Base-by-base conservation (phyloP, 2,113 vertebrate genomes). In the Xyliphius kryptos region DNA sequence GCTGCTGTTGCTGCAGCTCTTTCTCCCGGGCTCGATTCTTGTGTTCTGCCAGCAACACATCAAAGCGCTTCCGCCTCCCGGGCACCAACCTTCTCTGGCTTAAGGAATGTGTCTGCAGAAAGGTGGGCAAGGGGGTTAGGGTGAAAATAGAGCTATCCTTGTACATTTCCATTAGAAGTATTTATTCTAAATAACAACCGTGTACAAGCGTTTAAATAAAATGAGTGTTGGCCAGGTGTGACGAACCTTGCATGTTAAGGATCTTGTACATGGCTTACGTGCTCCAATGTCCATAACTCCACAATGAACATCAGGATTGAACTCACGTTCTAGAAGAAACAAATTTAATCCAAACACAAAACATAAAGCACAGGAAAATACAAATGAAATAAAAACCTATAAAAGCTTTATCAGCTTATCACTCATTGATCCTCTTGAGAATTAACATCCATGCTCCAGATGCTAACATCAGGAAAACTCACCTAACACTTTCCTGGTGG, bases 31-130 rank as follows among this genome's bases (percentile, higher is more conserved):
- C 79, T 90, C 92, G 91, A 86, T 84, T 96, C 89, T 97, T 98
- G 91, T 98, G 96, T 90, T 99, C 96, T 0, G 93, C 94, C 85
- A 99, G 76, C 76, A 99, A 87, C 58, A 90, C 85, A 82, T 99
- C 95, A 72, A 99, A 99, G 81, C 91, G 91, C 77, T 99, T 98
- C 85, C 93, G 93, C 82, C 96, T 91, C 80, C 96, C 96, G 77
- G 89, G 89, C 82, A 99, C 96, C 59, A 93, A 93, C 86, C 96
- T 91, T 85, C 95, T 91, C 85, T 98, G 95, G 89, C 91, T 93
- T 92, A 99, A 92, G 92, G 96, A 97, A 97, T 99, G 96, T 93
- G 96, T 95, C 96, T 99, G 82, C n/a, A n/a, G n/a, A n/a, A n/a
- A n/a, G n/a, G n/a, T n/a, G n/a, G n/a, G n/a, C n/a, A n/a, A n/a